These are phyloP conservation scores for Drosophila greeni DNA, from an alignment of 2,888 invertebrate species.

Conservation along the genomic window DNA sequence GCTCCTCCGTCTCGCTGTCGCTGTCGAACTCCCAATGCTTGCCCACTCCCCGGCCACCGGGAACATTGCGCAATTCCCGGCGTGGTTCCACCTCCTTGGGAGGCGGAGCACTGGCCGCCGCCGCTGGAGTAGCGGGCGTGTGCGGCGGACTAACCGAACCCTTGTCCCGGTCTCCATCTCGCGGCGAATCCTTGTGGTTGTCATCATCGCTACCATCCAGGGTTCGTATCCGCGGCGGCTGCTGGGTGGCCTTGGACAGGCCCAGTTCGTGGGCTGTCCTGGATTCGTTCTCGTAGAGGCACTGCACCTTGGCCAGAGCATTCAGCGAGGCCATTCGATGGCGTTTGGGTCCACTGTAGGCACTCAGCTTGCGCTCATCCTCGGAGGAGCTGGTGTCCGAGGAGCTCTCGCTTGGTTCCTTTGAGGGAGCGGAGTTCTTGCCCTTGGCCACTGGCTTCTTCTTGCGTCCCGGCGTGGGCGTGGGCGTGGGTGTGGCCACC, in stretches of 20 bases:
- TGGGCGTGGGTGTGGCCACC: slow-evolving; percentile 23
- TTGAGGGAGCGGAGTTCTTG: slow-evolving; percentile 13
- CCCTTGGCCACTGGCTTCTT: slow-evolving; percentile 27
- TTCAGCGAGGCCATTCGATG: slow-evolving; percentile 93
- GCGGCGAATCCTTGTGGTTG: slow-evolving; percentile 67
- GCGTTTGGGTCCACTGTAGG: slow-evolving; percentile 84
- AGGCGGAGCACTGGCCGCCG: slow-evolving; percentile 15
- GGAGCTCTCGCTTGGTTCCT: slow-evolving; percentile 48
- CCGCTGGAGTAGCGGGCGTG: not conserved
- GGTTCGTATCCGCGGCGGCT: slow-evolving; percentile 78
- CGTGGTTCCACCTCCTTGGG: slow-evolving; percentile 74
- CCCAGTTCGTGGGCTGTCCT: slow-evolving; percentile 85
- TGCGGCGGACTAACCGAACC: slow-evolving; percentile 24
- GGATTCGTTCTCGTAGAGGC: slow-evolving; percentile 93
- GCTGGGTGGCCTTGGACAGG: slow-evolving; percentile 79
- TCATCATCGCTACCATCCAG: slow-evolving; percentile 80
- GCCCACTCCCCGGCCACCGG: slow-evolving; percentile 88
- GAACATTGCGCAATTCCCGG: slow-evolving; percentile 84
- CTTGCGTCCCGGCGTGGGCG: slow-evolving; percentile 4
- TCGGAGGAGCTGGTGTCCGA: slow-evolving; percentile 72
- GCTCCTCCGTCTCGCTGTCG: slow-evolving; percentile 76
- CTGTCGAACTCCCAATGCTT: slow-evolving; percentile 91
- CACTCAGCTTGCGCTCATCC: slow-evolving; percentile 75
- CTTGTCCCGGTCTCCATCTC: slow-evolving; percentile 33
- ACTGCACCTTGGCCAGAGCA: slow-evolving; percentile 93